These are phyloP conservation scores for Haemorhous mexicanus DNA, from an alignment of 2,113 vertebrate genomes.

Conservation along the genomic window DNA sequence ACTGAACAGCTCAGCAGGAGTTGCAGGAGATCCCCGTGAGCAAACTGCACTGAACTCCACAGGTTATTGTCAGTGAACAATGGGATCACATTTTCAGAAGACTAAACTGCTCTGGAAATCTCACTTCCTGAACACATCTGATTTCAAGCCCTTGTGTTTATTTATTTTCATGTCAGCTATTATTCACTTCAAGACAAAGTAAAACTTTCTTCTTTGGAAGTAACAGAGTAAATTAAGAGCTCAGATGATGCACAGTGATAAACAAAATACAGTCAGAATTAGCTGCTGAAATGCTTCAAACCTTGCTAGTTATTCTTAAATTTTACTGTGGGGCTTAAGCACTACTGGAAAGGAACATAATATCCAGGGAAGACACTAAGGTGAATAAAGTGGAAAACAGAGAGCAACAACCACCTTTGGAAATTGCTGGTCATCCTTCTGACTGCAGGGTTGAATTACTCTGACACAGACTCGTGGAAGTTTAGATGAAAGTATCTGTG, in stretches of 20 bases:
- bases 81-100: not conserved
- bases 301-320: not conserved
- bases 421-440: not conserved
- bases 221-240: not conserved
- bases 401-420: not conserved
- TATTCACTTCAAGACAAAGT: not conserved
- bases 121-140: not conserved
- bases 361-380: not conserved
- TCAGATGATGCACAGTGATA: not conserved
- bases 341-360: not conserved
- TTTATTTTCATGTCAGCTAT: not conserved
- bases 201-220: not conserved
- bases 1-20: not conserved
- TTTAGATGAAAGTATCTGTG: not conserved
- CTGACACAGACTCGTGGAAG: not conserved
- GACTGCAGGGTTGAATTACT: not conserved
- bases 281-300: not conserved
- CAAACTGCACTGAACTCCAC: not conserved
- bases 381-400: not conserved
- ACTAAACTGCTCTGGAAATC: not conserved
- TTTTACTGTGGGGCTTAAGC: not conserved
- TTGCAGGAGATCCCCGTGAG: not conserved
- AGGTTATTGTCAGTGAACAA: not conserved
- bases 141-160: not conserved
- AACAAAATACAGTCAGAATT: not conserved